phyloP scores from a whole-genome alignment of 2,797 vertebrate genomes.

The Petrocephalus sullivani region DNA sequence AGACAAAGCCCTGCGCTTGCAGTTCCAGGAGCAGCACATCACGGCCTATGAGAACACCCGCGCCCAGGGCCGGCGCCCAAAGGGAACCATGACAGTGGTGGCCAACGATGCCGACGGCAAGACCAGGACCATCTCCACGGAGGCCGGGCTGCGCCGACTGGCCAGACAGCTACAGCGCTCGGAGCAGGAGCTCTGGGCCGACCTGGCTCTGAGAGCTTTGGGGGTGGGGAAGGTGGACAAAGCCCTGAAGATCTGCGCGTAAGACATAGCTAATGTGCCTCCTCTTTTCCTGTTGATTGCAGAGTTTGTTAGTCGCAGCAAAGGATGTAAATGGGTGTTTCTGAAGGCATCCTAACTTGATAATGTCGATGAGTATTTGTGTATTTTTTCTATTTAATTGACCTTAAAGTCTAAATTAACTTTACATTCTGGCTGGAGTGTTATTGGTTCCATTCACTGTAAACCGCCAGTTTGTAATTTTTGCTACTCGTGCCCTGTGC shows the following conservation, averaged over 20 bases:
- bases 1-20: constrained; percentile 60
- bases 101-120: constrained; percentile 49
- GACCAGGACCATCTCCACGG: constrained; percentile 52
- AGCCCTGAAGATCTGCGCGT: constrained; percentile 83
- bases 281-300: not conserved
- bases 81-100: constrained; percentile 33
- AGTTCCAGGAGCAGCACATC: constrained; percentile 75
- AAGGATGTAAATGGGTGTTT: not conserved
- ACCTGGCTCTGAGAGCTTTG: constrained; percentile 74
- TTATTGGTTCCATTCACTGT: not conserved
- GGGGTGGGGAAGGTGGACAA: constrained; percentile 70
- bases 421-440: not conserved
- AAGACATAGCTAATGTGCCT: not conserved
- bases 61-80: constrained; percentile 41
- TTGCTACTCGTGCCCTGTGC: not conserved
- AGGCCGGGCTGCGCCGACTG: constrained; percentile 68
- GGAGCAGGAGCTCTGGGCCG: constrained; percentile 72
- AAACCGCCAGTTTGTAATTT: not conserved
- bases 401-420: not conserved
- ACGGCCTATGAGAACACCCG: constrained; percentile 65
- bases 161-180: constrained; percentile 72
- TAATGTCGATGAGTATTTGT: not conserved
- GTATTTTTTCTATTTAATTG: not conserved
- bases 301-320: not conserved
- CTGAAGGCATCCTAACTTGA: not conserved